Conservation (phyloP, 2,888 invertebrate species). For the Xestia xanthographa region DNA sequence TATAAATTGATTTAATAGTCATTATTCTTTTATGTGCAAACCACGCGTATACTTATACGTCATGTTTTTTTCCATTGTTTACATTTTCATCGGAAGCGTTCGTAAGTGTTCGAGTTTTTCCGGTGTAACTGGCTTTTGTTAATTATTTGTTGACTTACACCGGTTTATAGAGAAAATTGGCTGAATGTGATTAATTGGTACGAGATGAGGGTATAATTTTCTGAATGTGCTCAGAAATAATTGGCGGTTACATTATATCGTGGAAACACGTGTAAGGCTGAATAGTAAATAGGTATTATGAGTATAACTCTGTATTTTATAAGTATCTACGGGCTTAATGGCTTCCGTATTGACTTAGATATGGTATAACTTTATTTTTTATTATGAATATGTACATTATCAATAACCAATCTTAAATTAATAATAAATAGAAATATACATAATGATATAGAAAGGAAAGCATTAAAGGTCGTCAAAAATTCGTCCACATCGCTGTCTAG, state of each 20-base stretch:
- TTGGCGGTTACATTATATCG: constrained; percentile 23
- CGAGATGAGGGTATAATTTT: constrained; percentile 38
- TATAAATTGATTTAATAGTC: constrained; percentile 50
- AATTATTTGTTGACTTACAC: constrained; percentile 62
- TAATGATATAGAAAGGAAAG: background rate
- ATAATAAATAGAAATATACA: background rate
- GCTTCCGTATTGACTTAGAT: constrained; percentile 41
- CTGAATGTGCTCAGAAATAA: constrained; percentile 20
- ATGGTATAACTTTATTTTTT: background rate
- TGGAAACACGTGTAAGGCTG: constrained; percentile 50
- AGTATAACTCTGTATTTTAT: constrained; percentile 28
- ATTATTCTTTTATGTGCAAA: constrained; percentile 62
- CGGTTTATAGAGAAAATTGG: constrained; percentile 53
- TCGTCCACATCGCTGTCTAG: no score
- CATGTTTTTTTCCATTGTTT: constrained; percentile 78
- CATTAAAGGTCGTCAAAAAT: background rate
- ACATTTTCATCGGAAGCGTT: constrained; percentile 76
- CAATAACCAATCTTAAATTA: background rate
- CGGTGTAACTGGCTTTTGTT: constrained; percentile 76
- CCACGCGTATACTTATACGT: constrained; percentile 56
- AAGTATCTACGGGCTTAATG: constrained; percentile 11
- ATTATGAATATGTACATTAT: background rate
- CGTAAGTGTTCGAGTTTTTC: constrained; percentile 83
- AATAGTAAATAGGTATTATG: constrained; percentile 11
- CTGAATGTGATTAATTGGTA: constrained; percentile 52